Evolutionary conservation across 1,140 invertebrate genomes (phyloP), one percentile per base, ranked within the genome.

Genomic region (Pissodes strobi): DNA sequence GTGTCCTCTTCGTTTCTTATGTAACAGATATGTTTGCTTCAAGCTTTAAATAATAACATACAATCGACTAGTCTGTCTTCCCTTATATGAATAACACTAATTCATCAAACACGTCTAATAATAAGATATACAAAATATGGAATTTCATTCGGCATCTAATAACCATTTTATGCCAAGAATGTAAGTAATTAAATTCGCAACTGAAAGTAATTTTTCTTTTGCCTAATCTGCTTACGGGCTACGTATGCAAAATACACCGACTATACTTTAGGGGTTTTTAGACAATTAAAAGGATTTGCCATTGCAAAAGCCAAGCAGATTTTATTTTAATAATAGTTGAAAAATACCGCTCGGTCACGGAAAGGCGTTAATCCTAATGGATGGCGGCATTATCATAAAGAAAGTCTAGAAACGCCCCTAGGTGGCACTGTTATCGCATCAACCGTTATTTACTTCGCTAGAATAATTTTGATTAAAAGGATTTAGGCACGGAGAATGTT

Each of bases 381-480:
- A 59, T 41, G 57, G 27, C 45, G 43, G 57, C 15, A 59, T 59
- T 59, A 59, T 27, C 57, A 59, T 59, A 59, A 59, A 49, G 57
- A 59, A 59, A 59, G 57, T 59, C 57, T 48, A 39, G 45, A 49
- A 59, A 59, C 13, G 57, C 43, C 57, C 57, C 23, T 48, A 38
- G 57, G 57, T 59, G 57, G 39, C 57, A 48, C 57, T 15, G 41
- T 59, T 45, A 59, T 59, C 57, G 57, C 57, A 25, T 34, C 57
- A 15, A 12, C 12, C 57, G 57, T 57, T 59, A 59, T 59, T 59
- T 59, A 59, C 39, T 48, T 59, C 57, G 57, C 49, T 45, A 39
- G 57, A 59, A 39, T 59, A 59, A 59, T 59, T 59, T 49, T 59
- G 43, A 59, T 59, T 59, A 59, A 48, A 18, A 46, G 43, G 43